Conservation (phyloP, 2,797 vertebrate species). For the Parauchenoglanis ngamensis region DNA sequence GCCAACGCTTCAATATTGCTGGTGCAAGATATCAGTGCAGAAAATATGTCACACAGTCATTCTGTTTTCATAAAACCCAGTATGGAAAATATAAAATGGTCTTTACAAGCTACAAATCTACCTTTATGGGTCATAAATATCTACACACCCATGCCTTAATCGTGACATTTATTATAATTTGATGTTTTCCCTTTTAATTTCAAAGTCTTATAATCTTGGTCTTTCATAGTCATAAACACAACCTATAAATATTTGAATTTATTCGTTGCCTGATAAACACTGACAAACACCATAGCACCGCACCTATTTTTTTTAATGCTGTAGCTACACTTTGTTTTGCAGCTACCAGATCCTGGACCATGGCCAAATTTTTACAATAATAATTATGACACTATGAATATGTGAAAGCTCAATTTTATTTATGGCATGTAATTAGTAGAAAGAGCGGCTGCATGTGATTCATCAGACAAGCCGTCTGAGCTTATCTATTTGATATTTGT, state of each 20-base stretch:
- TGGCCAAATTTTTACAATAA: neutral
- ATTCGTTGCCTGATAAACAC: neutral
- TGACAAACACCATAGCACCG: neutral
- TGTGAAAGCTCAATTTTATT: neutral
- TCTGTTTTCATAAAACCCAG: slow-evolving; percentile 33
- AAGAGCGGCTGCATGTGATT: neutral
- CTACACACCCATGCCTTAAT: slow-evolving; percentile 28
- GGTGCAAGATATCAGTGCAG: neutral
- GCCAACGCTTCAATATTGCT: neutral
- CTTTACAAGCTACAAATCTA: slow-evolving; percentile 45
- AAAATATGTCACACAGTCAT: slow-evolving; percentile 2
- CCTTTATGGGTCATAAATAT: slow-evolving; percentile 47
- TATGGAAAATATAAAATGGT: slow-evolving; percentile 38
- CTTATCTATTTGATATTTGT: neutral
- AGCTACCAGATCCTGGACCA: neutral
- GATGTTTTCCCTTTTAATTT: slow-evolving; percentile 51
- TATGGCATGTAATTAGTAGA: too few species aligned
- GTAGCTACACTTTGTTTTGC: neutral
- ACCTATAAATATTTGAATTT: neutral
- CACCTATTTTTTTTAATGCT: neutral
- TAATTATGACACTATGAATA: neutral
- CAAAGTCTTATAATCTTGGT: slow-evolving; percentile 51
- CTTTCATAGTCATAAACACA: slow-evolving; percentile 24
- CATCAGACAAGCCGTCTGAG: neutral
- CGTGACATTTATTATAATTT: slow-evolving; percentile 39